phyloP scores from a whole-genome alignment of 2,797 vertebrate genomes.

The Gallinago stenura region DNA sequence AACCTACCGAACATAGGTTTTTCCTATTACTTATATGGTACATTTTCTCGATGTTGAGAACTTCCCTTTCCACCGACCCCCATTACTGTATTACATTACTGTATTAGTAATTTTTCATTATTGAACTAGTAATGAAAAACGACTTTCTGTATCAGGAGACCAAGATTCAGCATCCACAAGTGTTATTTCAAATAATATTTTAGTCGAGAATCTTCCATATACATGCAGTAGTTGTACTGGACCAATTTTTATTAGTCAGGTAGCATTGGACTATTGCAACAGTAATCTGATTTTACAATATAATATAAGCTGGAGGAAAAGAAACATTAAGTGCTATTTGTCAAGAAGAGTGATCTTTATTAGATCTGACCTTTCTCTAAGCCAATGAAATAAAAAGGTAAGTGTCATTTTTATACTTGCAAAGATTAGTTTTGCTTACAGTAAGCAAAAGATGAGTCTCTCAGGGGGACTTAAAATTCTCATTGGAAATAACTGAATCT shows the following conservation, averaged over 20 bases:
- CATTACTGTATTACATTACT: too few relatives aligned
- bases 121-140: background rate
- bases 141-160: background rate
- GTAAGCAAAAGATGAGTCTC: slow-evolving; percentile 31
- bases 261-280: background rate
- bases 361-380: slow-evolving; percentile 36
- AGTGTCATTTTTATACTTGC: slow-evolving; percentile 21
- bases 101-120: background rate
- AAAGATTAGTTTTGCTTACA: slow-evolving; percentile 68
- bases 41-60: background rate
- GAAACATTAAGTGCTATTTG: slow-evolving; percentile 20
- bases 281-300: slow-evolving; percentile 12
- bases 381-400: slow-evolving; percentile 31
- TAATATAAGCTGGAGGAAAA: background rate
- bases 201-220: background rate
- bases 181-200: background rate
- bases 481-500: slow-evolving; percentile 74
- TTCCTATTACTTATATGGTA: background rate
- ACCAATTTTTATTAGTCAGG: background rate
- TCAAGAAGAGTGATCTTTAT: slow-evolving; percentile 51
- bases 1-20: background rate
- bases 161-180: too few relatives aligned
- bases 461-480: slow-evolving; percentile 19
- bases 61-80: rapidly evolving
- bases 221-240: background rate